A percentile compares a stretch with the other conserved stretches of the same genome.
Conservation (phyloP, 1,140 invertebrate genomes). For the Papilio glaucus region DNA sequence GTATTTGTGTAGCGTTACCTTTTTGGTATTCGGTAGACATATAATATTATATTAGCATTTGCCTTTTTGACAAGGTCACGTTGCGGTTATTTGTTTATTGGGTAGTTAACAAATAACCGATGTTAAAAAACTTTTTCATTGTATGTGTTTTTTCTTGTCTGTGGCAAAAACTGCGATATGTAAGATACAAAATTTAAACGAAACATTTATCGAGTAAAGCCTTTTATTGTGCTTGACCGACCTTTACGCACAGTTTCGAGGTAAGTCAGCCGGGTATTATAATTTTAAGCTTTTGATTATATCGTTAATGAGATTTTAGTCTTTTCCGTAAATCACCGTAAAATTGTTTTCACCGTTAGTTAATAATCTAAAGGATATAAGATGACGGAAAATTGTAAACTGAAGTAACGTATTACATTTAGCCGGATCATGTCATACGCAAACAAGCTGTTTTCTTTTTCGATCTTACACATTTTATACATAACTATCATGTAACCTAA, state of each 20-base stretch:
- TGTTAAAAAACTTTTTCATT: conserved; percentile 6
- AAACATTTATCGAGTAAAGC: conserved; percentile 1
- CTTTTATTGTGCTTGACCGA: neutral
- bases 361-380: too few relatives aligned
- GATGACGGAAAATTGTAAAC: too few relatives aligned
- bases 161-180: neutral
- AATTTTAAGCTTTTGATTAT: conserved; percentile 10
- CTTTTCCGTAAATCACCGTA: conserved; percentile 32
- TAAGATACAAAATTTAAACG: neutral
- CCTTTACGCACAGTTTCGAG: conserved; percentile 4
- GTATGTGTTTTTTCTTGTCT: neutral
- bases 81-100: neutral
- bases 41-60: conserved; percentile 1
- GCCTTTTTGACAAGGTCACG: conserved; percentile 3
- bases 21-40: conserved; percentile 13
- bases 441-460: too few relatives aligned
- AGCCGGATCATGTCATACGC: too few relatives aligned
- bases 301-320: conserved; percentile 5
- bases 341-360: neutral
- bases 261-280: neutral
- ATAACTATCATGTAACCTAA: too few relatives aligned
- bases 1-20: neutral
- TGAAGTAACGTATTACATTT: too few relatives aligned
- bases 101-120: neutral
- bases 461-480: too few relatives aligned